A percentile compares a stretch with the other conserved stretches of the same genome.
These are phyloP conservation scores for Barypeithes pellucidus DNA, from an alignment of 2,888 invertebrate species.

Conservation along the genomic window DNA sequence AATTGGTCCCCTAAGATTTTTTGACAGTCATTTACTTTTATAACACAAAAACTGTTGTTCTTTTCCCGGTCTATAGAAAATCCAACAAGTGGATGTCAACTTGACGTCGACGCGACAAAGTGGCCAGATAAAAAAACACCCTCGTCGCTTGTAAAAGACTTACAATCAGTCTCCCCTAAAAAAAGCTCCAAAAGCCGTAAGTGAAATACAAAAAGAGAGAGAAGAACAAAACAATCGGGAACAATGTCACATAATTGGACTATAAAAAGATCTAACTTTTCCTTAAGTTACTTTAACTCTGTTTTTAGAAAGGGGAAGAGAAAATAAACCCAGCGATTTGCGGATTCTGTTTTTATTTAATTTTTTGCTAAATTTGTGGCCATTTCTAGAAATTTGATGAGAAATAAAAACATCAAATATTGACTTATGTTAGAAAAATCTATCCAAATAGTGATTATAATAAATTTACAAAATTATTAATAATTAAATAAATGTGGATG, in stretches of 20 bases:
- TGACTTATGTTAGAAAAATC: too few species aligned
- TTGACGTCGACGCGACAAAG: constrained; percentile 69
- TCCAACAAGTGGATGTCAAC: constrained; percentile 70
- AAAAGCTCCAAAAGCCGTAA: constrained; percentile 59
- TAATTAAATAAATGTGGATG: not conserved
- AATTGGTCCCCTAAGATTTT: constrained; percentile 55
- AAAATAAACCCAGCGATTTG: constrained; percentile 22
- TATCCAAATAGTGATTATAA: not conserved
- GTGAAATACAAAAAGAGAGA: constrained; percentile 62
- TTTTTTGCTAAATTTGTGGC: constrained; percentile 28
- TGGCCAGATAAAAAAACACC: constrained; percentile 71
- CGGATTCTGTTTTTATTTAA: constrained; percentile 29
- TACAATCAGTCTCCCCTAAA: constrained; percentile 63
- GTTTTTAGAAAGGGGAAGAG: constrained; percentile 28
- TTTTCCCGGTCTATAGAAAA: constrained; percentile 62
- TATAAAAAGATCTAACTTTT: constrained; percentile 51
- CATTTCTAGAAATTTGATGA: too few species aligned
- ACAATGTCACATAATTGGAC: constrained; percentile 55
- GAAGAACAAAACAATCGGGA: constrained; percentile 50
- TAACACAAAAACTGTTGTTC: constrained; percentile 61
- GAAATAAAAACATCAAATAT: too few species aligned
- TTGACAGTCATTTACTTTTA: constrained; percentile 65
- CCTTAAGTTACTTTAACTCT: constrained; percentile 42
- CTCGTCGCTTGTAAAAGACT: constrained; percentile 69
- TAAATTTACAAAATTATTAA: not conserved